Conservation (phyloP, 2,797 vertebrate species). For the Leptodactylus fallax region DNA sequence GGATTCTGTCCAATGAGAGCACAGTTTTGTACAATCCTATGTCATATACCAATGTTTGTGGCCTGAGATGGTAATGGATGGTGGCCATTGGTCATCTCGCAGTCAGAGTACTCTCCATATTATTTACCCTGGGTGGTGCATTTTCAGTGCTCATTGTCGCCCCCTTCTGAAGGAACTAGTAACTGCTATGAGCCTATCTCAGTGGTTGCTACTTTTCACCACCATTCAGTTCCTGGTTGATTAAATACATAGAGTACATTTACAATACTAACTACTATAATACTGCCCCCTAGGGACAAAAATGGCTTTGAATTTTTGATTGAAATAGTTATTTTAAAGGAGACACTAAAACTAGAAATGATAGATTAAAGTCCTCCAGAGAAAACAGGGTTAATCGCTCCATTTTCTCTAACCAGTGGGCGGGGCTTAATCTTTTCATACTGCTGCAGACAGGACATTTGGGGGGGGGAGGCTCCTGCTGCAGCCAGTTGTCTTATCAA, state of each 20-base stretch:
- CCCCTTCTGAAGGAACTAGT: background rate
- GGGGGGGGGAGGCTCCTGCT: no score
- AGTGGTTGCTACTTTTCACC: background rate
- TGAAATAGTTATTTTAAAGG: background rate
- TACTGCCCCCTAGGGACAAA: background rate
- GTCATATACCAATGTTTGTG: background rate
- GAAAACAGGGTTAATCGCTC: no score
- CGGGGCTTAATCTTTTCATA: no score
- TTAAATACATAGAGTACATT: background rate
- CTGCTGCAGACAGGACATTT: no score
- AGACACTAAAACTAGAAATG: no score
- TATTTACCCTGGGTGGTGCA: no score
- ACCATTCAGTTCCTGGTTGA: background rate
- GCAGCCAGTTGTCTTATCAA: no score
- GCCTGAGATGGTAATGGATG: no score
- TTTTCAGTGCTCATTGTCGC: background rate
- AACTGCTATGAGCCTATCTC: background rate
- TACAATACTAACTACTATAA: background rate
- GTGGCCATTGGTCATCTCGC: no score
- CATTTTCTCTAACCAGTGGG: no score
- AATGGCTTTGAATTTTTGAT: background rate
- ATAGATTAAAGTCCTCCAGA: no score
- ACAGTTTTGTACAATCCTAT: background rate
- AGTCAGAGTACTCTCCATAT: no score
- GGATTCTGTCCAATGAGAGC: background rate